phyloP scores from a whole-genome alignment of 2,888 invertebrate genomes.

The Ferrisia virgata region DNA sequence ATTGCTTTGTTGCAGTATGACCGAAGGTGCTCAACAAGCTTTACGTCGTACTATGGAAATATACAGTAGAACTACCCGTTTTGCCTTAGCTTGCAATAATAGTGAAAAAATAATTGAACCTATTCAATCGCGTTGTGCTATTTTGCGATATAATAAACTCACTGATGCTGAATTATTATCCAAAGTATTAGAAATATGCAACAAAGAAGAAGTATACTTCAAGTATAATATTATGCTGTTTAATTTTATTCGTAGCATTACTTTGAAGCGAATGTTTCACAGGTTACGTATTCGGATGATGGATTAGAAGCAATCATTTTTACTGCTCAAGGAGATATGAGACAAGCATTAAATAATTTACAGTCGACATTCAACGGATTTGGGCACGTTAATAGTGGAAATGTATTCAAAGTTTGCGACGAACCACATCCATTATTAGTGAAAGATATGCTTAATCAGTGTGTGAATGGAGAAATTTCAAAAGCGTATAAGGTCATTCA shows the following conservation, averaged over 20 bases:
- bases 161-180: constrained; percentile 87
- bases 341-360: constrained; percentile 94
- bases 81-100: constrained; percentile 96
- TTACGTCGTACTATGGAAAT: constrained; percentile 97
- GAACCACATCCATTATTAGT: constrained; percentile 96
- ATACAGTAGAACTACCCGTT: constrained; percentile 93
- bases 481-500: constrained; percentile 78
- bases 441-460: constrained; percentile 83
- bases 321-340: constrained; percentile 97
- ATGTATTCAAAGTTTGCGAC: constrained; percentile 98
- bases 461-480: constrained; percentile 75
- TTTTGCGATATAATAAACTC: constrained; percentile 86
- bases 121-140: constrained; percentile 96
- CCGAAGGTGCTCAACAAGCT: constrained; percentile 98
- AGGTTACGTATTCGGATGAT: constrained; percentile 81
- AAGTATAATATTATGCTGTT: background rate
- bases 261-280: constrained; percentile 27
- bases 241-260: background rate
- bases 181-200: constrained; percentile 72
- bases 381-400: constrained; percentile 82
- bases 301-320: constrained; percentile 95
- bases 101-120: constrained; percentile 99
- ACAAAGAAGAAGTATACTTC: constrained; percentile 64
- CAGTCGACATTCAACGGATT: constrained; percentile 94
- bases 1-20: constrained; percentile 70